Conservation (phyloP, 2,797 vertebrate species). For the Cygnus olor region DNA sequence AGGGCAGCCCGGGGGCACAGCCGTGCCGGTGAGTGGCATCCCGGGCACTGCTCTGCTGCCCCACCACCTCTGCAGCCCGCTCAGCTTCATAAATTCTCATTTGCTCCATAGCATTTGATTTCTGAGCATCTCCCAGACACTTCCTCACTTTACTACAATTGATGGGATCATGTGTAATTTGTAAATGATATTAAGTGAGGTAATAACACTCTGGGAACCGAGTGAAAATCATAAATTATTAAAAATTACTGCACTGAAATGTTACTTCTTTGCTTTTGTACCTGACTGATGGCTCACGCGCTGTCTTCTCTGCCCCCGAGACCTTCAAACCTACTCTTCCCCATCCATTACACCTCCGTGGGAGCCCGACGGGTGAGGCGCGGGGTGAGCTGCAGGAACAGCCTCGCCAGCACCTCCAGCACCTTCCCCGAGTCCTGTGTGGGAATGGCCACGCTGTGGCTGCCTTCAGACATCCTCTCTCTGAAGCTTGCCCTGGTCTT, state of each 20-base stretch:
- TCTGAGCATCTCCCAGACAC: slow-evolving; percentile 65
- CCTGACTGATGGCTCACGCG: slow-evolving; percentile 45
- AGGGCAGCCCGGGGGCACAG: rapidly evolving
- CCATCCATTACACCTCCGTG: background rate
- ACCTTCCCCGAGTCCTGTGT: background rate
- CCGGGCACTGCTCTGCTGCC: background rate
- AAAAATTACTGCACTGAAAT: slow-evolving; percentile 60
- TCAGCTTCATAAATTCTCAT: slow-evolving; percentile 56
- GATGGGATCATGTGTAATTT: slow-evolving; percentile 72
- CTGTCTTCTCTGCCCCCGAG: slow-evolving; percentile 31
- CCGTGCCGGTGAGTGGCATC: rapidly evolving
- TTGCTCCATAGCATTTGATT: slow-evolving; percentile 48
- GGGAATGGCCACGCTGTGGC: background rate
- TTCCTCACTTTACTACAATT: slow-evolving; percentile 72
- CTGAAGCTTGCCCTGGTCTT: background rate
- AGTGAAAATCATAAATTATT: slow-evolving; percentile 70
- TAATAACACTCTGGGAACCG: slow-evolving; percentile 72
- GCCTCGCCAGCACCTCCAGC: slow-evolving; percentile 38
- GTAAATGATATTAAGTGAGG: slow-evolving; percentile 76
- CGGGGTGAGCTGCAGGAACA: background rate
- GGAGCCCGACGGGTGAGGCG: background rate
- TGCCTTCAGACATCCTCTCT: background rate
- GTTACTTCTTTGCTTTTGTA: slow-evolving; percentile 53
- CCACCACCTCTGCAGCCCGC: background rate
- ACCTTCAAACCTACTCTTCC: slow-evolving; percentile 17